Conservation (phyloP, 2,113 vertebrate species). For the Charina bottae region DNA sequence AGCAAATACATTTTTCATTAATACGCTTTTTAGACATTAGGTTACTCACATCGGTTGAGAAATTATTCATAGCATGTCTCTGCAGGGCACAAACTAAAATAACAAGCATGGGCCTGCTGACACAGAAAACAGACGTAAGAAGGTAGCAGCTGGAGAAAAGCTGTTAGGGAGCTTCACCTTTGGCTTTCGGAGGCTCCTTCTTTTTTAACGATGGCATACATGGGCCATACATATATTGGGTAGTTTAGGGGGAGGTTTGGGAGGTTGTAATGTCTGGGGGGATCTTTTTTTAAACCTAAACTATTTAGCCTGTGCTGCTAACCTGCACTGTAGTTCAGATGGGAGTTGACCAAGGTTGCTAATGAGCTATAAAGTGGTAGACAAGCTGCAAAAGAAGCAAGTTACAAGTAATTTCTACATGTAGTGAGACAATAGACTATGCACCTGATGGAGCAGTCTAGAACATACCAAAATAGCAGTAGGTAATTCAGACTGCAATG, state of each 20-base stretch:
- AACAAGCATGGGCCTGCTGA: neutral
- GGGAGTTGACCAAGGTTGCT: neutral
- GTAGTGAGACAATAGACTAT: neutral
- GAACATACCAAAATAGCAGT: neutral
- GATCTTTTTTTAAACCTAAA: neutral
- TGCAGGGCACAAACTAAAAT: neutral
- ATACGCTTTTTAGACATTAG: neutral
- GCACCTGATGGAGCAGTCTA: neutral
- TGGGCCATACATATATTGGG: neutral
- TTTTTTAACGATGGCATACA: neutral
- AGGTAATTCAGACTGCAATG: neutral
- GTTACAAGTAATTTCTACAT: neutral
- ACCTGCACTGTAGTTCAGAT: neutral
- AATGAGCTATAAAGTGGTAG: neutral
- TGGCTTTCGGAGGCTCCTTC: neutral
- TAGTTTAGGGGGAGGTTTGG: too few relatives aligned
- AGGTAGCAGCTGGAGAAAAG: neutral
- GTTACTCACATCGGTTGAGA: neutral
- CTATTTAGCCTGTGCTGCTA: neutral
- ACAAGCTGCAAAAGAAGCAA: neutral
- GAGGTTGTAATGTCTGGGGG: neutral
- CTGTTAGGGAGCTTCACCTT: neutral
- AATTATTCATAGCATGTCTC: neutral
- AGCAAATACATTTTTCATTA: neutral
- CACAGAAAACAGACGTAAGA: neutral